Conservation (phyloP, 2,888 invertebrate genomes). For the Hypercompe scribonia region DNA sequence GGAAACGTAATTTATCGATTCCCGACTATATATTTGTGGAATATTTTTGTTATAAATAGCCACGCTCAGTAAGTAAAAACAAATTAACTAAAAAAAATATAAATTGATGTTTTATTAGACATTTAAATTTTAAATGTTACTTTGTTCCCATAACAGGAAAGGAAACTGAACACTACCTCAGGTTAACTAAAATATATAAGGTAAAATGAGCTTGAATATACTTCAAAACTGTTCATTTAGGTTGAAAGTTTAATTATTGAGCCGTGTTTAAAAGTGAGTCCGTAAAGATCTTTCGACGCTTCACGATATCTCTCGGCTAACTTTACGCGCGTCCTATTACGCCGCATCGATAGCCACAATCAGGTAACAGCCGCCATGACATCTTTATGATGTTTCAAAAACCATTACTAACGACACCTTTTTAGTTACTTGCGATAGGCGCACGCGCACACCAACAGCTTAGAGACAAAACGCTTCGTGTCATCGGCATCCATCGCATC, state of each 20-base stretch:
- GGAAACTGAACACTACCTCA: background rate
- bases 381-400: constrained; percentile 86
- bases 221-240: constrained; percentile 13
- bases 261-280: constrained; percentile 30
- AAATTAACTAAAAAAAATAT: no score
- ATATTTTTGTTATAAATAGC: background rate
- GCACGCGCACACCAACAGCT: constrained; percentile 69
- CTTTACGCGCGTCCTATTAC: constrained; percentile 67
- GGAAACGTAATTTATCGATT: background rate
- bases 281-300: constrained; percentile 41
- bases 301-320: constrained; percentile 60
- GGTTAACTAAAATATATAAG: background rate
- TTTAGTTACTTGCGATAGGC: constrained; percentile 84
- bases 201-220: constrained; percentile 11
- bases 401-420: constrained; percentile 87
- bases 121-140: no score
- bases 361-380: constrained; percentile 82
- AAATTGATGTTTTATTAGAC: background rate
- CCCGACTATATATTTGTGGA: background rate
- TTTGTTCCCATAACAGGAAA: no score
- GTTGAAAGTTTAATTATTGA: constrained; percentile 28
- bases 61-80: background rate
- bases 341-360: constrained; percentile 78
- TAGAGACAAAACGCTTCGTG: constrained; percentile 73
- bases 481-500: constrained; percentile 62